Evolutionary conservation across 2,888 invertebrate species (phyloP), one percentile per base, ranked within the genome.

Genomic region (Kryphioiulus occultus): DNA sequence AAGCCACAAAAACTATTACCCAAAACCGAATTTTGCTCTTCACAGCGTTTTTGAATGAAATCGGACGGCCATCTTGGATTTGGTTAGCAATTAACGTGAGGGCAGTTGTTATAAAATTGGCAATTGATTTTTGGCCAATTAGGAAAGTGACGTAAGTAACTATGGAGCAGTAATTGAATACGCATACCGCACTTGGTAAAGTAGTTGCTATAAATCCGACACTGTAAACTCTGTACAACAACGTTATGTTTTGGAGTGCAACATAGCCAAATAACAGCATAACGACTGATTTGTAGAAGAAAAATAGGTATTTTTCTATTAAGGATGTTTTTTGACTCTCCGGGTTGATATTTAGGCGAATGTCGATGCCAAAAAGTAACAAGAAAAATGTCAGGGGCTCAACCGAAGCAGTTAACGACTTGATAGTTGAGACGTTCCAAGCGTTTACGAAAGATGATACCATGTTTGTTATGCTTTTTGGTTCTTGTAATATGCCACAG

Each of bases 331-430:
- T 0, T n/a, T 59, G n/a, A 10, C 10, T 22, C 4, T 59, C 19
- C 7, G n/a, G 9, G 39, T 30, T 78, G 22, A 78, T 7, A 9
- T 83, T 83, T 22, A 83, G 30, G 35, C 83, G 83, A 9, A 84
- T 84, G n/a, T 84, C 84, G n/a, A 84, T 84, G 10, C 84, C 84
- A 84, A 84, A 84, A 19, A 84, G 0, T 15, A 84, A 4, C 84
- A 84, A 19, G 17, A 84, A 84, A 84, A 26, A 59, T 7, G 59
- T 59, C 2, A 59, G 22, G 0, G n/a, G n/a, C n/a, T 59, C 7
- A 19, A 59, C 59, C n/a, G 9, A 59, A n/a, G n/a, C 59, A 59
- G n/a, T 59, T 53, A 4, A 17, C 53, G n/a, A 59, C 19, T 59
- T 59, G n/a, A 5, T 19, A 7, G 19, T n/a, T 7, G 59, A 0